Conservation (phyloP, 1,140 invertebrate species). For the Eumaeus atala region DNA sequence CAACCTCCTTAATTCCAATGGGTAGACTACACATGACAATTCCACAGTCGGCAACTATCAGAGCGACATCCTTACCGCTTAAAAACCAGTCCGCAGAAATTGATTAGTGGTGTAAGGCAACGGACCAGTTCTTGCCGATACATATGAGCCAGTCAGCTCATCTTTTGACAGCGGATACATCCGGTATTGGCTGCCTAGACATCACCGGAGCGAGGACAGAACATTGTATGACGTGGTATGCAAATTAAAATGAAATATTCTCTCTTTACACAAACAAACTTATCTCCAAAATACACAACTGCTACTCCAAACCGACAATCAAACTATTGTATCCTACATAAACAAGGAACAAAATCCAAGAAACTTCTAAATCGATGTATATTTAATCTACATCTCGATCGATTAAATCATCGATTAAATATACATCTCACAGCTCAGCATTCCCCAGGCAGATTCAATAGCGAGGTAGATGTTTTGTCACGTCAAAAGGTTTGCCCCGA, state of each 20-base stretch:
- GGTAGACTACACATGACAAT: conserved; percentile 35
- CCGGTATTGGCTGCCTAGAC: no score
- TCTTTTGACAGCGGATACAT: conserved; percentile 35
- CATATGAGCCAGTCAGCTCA: not conserved
- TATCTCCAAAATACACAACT: no score
- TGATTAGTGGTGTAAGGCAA: not conserved
- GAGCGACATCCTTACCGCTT: conserved; percentile 20
- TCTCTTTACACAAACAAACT: no score
- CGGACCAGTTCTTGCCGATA: not conserved
- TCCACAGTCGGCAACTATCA: conserved; percentile 17
- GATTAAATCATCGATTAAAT: no score
- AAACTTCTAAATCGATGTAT: no score
- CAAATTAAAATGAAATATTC: no score
- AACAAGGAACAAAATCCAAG: no score
- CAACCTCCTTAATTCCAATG: conserved; percentile 73
- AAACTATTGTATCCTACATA: no score
- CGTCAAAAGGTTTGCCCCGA: conserved; percentile 10
- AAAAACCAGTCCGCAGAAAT: conserved; percentile 17
- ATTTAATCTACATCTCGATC: no score
- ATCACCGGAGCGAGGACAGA: no score
- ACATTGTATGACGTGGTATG: no score
- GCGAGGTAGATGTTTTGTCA: conserved; percentile 16
- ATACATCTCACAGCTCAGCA: conserved; percentile 14
- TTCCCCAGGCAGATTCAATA: conserved; percentile 17
- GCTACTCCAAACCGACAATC: no score